Conservation (phyloP, 2,888 invertebrate genomes). For the Sussaba pulchella region DNA sequence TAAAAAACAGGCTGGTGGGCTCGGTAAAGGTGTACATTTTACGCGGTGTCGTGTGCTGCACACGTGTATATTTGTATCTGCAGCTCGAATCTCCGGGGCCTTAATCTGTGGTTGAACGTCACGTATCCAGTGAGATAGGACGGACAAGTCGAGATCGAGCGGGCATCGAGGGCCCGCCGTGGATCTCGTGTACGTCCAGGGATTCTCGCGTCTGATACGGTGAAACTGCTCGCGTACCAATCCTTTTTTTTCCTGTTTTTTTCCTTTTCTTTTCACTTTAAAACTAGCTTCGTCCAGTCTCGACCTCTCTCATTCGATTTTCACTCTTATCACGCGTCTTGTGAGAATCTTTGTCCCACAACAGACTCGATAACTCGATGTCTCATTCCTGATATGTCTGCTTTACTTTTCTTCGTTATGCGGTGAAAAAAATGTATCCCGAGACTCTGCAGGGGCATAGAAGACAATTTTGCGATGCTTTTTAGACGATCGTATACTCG, state of each 20-base stretch:
- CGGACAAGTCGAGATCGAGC: conserved; percentile 38
- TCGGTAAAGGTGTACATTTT: neutral
- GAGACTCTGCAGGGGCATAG: conserved; percentile 11
- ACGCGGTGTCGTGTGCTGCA: conserved; percentile 5
- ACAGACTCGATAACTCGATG: conserved; percentile 39
- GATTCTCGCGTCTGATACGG: conserved; percentile 52
- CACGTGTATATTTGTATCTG: neutral
- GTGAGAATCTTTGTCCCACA: conserved; percentile 36
- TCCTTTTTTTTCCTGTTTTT: conserved; percentile 28
- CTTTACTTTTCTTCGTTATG: conserved; percentile 37
- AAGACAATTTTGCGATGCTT: conserved; percentile 44
- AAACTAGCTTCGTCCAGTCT: conserved; percentile 9
- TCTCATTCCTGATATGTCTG: conserved; percentile 56
- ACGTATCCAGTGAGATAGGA: conserved; percentile 22
- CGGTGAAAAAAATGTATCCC: too few relatives aligned
- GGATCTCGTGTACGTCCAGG: conserved; percentile 37
- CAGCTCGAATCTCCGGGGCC: neutral
- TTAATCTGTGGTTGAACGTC: conserved; percentile 32
- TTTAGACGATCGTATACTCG: conserved; percentile 47
- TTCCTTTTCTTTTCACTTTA: neutral
- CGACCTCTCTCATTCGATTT: conserved; percentile 49
- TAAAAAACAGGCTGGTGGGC: neutral
- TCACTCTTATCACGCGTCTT: conserved; percentile 43
- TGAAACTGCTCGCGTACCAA: conserved; percentile 56
- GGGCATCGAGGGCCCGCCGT: conserved; percentile 29